Percentiles rank a stretch among this genome's conserved stretches.
These are phyloP conservation scores for Lophochroa leadbeateri DNA, from an alignment of 2,113 vertebrate genomes.

Conservation along the genomic window DNA sequence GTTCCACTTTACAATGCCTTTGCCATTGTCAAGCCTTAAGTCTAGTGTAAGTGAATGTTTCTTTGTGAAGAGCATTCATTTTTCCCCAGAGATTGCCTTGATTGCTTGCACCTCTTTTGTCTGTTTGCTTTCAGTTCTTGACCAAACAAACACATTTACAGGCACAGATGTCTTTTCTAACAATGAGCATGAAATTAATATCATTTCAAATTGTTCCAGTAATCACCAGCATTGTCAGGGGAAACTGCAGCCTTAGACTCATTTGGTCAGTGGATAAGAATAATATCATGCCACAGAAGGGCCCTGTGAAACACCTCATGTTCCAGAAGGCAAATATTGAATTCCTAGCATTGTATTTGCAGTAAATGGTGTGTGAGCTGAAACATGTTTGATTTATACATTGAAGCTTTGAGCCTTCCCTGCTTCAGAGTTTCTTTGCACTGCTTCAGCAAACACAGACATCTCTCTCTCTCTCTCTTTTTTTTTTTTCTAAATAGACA, in stretches of 20 bases:
- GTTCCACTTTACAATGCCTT: not conserved
- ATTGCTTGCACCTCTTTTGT: not conserved
- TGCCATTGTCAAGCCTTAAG: not conserved
- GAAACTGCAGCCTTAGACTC: not conserved
- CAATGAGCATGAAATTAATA: not conserved
- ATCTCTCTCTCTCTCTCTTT: rapidly evolving
- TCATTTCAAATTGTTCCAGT: not conserved
- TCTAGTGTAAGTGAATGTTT: not conserved
- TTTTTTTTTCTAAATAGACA: not conserved
- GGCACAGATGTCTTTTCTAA: not conserved
- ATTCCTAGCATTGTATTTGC: not conserved
- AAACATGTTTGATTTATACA: constrained; percentile 19
- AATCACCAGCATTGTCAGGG: not conserved
- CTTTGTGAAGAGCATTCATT: not conserved
- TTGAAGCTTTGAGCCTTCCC: not conserved
- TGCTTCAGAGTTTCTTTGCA: not conserved
- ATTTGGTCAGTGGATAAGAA: not conserved
- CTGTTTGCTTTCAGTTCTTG: not conserved
- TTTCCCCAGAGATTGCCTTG: not conserved
- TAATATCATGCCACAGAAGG: not conserved
- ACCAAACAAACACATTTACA: not conserved
- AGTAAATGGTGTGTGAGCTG: not conserved
- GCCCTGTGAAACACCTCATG: not conserved
- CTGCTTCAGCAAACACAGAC: not conserved
- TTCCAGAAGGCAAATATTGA: constrained; percentile 35